Evolutionary conservation across 2,888 invertebrate species (phyloP), one percentile per base, ranked within the genome.

Genomic region (Vesta saturnalis): DNA sequence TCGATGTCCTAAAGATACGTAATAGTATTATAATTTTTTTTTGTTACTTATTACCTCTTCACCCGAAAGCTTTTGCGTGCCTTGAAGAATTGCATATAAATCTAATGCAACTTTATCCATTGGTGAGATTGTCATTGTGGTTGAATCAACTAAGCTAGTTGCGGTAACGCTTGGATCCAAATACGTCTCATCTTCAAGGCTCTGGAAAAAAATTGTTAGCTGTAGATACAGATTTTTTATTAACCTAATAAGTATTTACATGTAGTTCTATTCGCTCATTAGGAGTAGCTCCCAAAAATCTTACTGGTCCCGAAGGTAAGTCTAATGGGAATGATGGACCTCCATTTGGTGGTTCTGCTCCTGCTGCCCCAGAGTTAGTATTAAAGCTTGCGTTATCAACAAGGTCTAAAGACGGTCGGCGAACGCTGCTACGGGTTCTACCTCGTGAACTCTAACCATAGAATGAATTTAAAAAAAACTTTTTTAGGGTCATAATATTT

Each of bases 41-140:
- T 10, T 30, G 30, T 39, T 15, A 5, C 18, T 1, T 15, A 1
- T 71, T 67, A 75, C 77, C 58, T 64, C 71, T 56, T 82, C 84
- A 23, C 83, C 84, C 23, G 82, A 80, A 30, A 87, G 85, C 73
- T 84, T 87, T 71, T 88, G 88, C 0, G 88, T 88, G 70, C 89
- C 88, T 77, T 88, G 89, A 58, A 93, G 85, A 76, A 94, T 92
- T 0, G 94, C 94, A 78, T 94, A 94, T 55, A 94, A 85, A 77
- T 94, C 94, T 12, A 93, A 85, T 10, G 94, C 94, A 0, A 92
- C 92, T 84, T 94, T 94, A 79, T 94, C 92, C 91, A 92, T 93
- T 0, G 89, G 87, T 0, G 90, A 88, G 82, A 89, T 89, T 8
- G 52, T 39, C 8, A 88, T 88, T 0, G 90, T 90, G 30, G 91